These are phyloP conservation scores for Ormia ochracea DNA, from an alignment of 2,888 invertebrate species.

Conservation along the genomic window DNA sequence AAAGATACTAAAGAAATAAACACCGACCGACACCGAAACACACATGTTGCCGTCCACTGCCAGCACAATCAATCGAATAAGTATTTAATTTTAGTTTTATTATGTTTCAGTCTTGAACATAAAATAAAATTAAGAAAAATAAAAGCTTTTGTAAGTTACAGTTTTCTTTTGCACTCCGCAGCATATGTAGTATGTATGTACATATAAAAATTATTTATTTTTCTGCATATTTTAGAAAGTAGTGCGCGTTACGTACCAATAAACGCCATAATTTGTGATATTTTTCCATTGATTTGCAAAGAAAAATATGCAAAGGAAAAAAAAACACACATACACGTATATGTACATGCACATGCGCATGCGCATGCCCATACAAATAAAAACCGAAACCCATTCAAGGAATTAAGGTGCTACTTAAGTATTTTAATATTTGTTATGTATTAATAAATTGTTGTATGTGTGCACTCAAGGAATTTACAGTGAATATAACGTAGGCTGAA, in stretches of 20 bases:
- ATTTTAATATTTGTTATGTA: constrained; percentile 35
- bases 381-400: constrained; percentile 45
- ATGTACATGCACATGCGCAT: no score
- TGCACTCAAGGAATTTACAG: constrained; percentile 39
- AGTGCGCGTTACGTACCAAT: constrained; percentile 62
- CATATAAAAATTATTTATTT: constrained; percentile 47
- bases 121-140: background rate
- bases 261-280: constrained; percentile 61
- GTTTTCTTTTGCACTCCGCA: constrained; percentile 42
- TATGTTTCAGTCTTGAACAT: constrained; percentile 45
- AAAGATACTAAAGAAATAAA: background rate
- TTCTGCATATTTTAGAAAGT: constrained; percentile 63
- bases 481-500: background rate
- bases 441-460: constrained; percentile 5
- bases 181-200: constrained; percentile 2
- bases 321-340: background rate
- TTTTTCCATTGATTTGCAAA: constrained; percentile 56
- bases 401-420: constrained; percentile 54
- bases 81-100: constrained; percentile 61
- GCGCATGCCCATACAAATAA: no score
- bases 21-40: constrained; percentile 13
- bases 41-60: constrained; percentile 7
- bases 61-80: constrained; percentile 54
- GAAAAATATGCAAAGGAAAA: background rate
- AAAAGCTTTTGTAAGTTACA: constrained; percentile 30